Base-by-base conservation (phyloP, 2,113 vertebrate species). In the Pseudorasbora parva region DNA sequence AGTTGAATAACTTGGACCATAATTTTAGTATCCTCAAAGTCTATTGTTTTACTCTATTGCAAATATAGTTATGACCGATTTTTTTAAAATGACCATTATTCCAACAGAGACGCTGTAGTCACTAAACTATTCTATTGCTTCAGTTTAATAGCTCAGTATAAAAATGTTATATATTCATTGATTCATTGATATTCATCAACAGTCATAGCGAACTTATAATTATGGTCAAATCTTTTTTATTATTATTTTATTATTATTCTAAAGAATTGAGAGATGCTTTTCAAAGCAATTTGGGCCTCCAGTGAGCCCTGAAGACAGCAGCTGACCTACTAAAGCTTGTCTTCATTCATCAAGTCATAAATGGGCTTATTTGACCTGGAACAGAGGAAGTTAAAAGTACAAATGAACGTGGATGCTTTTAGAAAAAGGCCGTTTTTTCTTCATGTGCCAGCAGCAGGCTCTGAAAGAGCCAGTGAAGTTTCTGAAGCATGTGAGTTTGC, bases 281-380 rank as follows among this genome's bases (percentile, higher is more conserved):
- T 10, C 3, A 41, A 77, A 77, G 30, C 74, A 41, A 23, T 41
- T 19, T 43, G 30, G 30, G 30, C 23, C 54, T 77, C 21, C 30
- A 41, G 6, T 57, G 74, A 77, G 21, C 54, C 30, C 14, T 59
- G 54, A 76, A 27, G 23, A 51, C 47, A 19, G 23, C 51, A 59
- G 21, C 74, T 77, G 74, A 77, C 74, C 74, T 23, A 77, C 74
- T 77, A 77, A 77, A 77, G 54, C 74, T 41, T 41, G 54, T 77
- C 74, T 77, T 23, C 30, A n/a, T 77, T 77, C 30, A 77, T 59
- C 14, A 56, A 59, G 54, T 77, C 74, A 57, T 41, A 21, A 57
- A 41, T 77, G 8, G 54, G 21, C 51, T 21, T 54, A 21, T 54
- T 12, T 69, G 37, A 19, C 66, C 19, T n/a, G 33, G 9, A 41